These are phyloP conservation scores for Passer domesticus DNA, from an alignment of 2,113 vertebrate species.

Conservation along the genomic window DNA sequence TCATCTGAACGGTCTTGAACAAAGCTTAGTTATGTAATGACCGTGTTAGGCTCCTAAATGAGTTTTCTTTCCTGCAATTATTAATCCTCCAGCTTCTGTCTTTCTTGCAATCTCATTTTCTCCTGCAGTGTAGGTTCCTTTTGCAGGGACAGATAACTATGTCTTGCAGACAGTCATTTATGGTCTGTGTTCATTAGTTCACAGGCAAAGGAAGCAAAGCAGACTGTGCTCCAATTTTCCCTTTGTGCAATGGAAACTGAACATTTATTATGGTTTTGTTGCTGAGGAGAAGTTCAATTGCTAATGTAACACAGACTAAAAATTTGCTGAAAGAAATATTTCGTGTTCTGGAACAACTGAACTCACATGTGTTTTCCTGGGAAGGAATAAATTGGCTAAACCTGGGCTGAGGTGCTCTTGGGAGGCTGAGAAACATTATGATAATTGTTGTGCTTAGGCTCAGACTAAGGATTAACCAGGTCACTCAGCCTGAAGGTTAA, in stretches of 20 bases:
- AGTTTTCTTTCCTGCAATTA: constrained; percentile 53
- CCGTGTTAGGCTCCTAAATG: background rate
- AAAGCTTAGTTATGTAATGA: background rate
- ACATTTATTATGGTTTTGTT: constrained; percentile 10
- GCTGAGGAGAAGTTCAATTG: background rate
- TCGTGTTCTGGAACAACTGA: background rate
- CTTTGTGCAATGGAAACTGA: constrained; percentile 8
- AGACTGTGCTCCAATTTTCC: constrained; percentile 33
- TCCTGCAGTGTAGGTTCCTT: background rate
- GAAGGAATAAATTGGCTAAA: background rate
- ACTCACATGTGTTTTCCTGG: background rate
- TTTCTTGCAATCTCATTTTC: constrained; percentile 56
- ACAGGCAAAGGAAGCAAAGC: constrained; percentile 34
- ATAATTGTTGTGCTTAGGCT: background rate
- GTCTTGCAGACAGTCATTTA: constrained; percentile 38
- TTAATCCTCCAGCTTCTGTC: background rate
- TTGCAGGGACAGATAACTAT: constrained; percentile 8
- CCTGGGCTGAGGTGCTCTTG: background rate
- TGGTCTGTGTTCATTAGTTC: constrained; percentile 25
- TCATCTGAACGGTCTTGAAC: background rate
- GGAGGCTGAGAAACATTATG: background rate
- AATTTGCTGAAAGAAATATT: background rate
- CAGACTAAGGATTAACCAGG: background rate
- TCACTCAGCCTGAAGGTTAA: background rate
- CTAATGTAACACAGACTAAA: background rate